Evolutionary conservation across 2,113 vertebrate genomes (phyloP).

Genomic region (Grus americana): DNA sequence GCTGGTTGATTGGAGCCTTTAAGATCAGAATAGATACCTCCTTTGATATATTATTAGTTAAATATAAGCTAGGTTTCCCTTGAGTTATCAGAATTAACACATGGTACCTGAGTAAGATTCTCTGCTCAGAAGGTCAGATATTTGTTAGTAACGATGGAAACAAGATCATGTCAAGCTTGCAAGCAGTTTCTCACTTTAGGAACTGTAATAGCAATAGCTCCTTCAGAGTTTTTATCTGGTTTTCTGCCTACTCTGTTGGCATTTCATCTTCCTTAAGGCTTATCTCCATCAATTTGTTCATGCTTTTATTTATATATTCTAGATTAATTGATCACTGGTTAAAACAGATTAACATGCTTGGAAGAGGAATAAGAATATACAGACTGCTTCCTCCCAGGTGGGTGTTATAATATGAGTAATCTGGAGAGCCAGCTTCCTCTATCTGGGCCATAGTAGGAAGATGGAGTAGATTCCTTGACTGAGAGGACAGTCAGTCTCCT

Average conservation of each 20-base stretch:
- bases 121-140: neutral
- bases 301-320: neutral
- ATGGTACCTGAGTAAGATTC: neutral
- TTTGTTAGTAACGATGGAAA: neutral
- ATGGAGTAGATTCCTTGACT: neutral
- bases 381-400: neutral
- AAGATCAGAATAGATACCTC: neutral
- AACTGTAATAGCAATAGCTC: neutral
- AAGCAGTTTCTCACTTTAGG: neutral
- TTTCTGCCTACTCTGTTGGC: neutral
- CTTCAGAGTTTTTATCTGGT: neutral
- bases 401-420: neutral
- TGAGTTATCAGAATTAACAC: neutral
- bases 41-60: neutral
- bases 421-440: neutral
- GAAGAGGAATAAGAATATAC: neutral
- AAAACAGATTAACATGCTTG: neutral
- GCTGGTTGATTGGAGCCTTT: neutral
- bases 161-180: neutral
- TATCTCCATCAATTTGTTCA: neutral
- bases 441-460: neutral
- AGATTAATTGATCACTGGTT: neutral
- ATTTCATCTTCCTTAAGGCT: neutral
- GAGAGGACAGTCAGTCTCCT: neutral
- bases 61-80: neutral